Conservation (phyloP, 2,888 invertebrate species). For the Ceriagrion tenellum region DNA sequence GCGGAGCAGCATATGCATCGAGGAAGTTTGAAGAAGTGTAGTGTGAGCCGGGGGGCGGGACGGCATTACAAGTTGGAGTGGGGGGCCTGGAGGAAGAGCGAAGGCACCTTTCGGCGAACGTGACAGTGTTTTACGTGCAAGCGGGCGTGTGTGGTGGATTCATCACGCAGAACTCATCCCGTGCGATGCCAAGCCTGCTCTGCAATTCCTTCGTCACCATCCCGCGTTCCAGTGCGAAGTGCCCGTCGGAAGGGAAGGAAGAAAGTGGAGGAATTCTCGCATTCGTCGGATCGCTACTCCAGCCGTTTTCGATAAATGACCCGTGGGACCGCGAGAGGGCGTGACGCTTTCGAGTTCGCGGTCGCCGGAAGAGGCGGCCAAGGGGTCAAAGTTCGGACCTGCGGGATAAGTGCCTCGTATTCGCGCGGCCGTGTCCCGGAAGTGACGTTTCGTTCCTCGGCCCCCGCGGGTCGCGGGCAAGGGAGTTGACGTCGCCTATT, state of each 20-base stretch:
- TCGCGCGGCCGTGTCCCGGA: background rate
- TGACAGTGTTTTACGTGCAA: no score
- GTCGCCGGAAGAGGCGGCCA: background rate
- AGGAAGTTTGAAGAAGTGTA: background rate
- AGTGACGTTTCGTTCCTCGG: background rate
- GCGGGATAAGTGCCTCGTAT: background rate
- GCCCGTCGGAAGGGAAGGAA: no score
- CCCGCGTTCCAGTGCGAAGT: no score
- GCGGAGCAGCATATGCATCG: background rate
- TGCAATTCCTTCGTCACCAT: background rate
- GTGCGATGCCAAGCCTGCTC: background rate
- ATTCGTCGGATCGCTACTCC: background rate
- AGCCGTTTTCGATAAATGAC: background rate
- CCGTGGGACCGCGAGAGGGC: background rate
- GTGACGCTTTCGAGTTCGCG: background rate
- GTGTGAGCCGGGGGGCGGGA: no score
- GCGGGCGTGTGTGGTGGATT: no score
- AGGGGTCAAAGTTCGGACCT: background rate
- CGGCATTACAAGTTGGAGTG: background rate
- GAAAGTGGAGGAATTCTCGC: background rate
- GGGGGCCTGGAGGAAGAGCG: no score
- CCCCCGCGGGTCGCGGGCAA: background rate
- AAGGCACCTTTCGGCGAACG: background rate
- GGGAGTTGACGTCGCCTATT: background rate
- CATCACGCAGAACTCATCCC: no score